A percentile compares a stretch with the other conserved stretches of the same genome.
Evolutionary conservation across 2,797 vertebrate species (phyloP).

Genomic region (Lophura swinhoii): DNA sequence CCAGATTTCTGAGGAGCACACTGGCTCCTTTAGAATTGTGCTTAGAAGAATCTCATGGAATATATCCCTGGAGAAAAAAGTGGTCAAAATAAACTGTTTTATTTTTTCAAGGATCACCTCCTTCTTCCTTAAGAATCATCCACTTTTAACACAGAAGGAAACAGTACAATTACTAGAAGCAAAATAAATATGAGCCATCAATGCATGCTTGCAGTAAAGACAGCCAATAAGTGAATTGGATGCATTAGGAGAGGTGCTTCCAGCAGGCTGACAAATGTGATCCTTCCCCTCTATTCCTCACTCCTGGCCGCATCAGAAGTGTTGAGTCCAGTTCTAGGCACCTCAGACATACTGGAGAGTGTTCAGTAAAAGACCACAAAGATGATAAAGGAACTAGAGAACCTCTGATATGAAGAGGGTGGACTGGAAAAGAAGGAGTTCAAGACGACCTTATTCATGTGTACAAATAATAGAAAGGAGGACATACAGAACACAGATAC

Average conservation of each 20-base stretch:
- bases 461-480: neutral
- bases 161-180: neutral
- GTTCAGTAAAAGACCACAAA: neutral
- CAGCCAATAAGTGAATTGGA: neutral
- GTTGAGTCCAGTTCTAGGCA: neutral
- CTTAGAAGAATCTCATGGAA: neutral
- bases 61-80: neutral
- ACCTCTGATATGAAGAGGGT: neutral
- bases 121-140: neutral
- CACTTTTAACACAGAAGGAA: neutral
- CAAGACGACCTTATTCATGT: fast-evolving
- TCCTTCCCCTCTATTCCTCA: neutral
- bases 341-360: neutral
- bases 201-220: neutral
- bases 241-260: neutral
- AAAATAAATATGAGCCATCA: neutral
- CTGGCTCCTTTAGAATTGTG: neutral
- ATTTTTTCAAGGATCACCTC: neutral
- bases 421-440: neutral
- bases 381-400: neutral
- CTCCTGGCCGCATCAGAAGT: neutral
- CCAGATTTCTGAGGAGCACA: neutral
- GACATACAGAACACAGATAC: fast-evolving
- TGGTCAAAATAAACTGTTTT: neutral
- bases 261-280: neutral